Conservation (phyloP, 2,113 vertebrate genomes). For the Grallaria varia region DNA sequence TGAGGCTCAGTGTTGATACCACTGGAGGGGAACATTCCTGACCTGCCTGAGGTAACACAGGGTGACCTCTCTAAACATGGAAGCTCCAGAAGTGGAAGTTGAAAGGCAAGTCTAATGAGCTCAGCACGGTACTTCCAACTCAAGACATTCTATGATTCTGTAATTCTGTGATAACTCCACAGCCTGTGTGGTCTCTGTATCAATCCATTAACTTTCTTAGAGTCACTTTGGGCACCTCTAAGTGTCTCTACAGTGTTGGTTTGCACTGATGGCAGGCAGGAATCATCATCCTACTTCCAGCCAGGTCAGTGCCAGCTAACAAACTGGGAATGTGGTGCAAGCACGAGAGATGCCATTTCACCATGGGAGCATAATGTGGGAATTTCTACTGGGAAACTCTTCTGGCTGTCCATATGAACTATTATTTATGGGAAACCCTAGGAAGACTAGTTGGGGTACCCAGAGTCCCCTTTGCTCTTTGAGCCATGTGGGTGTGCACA, state of each 20-base stretch:
- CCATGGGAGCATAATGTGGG: fast-evolving
- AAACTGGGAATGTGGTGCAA: background rate
- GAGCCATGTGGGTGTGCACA: background rate
- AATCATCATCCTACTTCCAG: background rate
- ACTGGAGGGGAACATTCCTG: background rate
- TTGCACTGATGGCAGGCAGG: background rate
- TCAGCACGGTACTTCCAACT: background rate
- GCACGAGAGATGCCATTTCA: background rate
- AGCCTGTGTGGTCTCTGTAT: background rate
- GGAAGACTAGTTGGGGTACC: background rate
- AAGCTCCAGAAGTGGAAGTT: background rate
- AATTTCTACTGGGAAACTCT: background rate
- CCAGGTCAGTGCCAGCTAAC: background rate
- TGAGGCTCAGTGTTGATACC: background rate
- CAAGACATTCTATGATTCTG: background rate
- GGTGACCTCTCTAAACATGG: background rate
- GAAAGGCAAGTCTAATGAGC: background rate
- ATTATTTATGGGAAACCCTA: background rate
- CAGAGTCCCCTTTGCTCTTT: background rate
- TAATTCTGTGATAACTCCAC: background rate
- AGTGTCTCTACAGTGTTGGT: fast-evolving
- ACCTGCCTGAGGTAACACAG: background rate
- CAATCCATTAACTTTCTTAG: background rate
- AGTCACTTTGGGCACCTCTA: background rate
- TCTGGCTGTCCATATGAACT: background rate